phyloP scores from a whole-genome alignment of 92 coral and sea anemone species.

The Umimayanthus kanabou region DNA sequence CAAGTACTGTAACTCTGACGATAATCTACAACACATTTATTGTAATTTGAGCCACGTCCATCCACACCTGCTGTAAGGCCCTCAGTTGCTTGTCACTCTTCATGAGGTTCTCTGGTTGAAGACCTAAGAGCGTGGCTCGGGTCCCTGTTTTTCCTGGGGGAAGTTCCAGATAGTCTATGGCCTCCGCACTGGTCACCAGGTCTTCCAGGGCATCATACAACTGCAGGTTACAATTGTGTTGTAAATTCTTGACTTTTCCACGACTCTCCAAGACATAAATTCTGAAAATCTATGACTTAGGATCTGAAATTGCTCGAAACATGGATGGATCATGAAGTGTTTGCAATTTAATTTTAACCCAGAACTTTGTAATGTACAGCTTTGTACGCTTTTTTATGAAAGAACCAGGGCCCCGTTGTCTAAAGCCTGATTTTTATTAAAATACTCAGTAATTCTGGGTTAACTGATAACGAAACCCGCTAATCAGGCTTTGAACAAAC shows the following conservation, averaged over 20 bases:
- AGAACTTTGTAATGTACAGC: neutral
- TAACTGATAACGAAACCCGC: too few species aligned
- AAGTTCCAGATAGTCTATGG: neutral
- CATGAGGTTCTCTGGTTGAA: conserved; percentile 67
- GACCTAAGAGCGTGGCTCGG: conserved; percentile 54
- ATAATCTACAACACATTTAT: neutral
- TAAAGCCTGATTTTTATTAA: too few species aligned
- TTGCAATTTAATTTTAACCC: neutral
- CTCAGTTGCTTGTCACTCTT: conserved; percentile 65
- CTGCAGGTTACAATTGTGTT: neutral
- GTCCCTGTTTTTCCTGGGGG: conserved; percentile 4
- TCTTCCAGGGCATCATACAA: conserved; percentile 6
- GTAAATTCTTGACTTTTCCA: neutral
- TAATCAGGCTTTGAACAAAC: neutral
- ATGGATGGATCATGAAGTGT: neutral
- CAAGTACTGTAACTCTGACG: neutral
- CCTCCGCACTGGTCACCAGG: neutral
- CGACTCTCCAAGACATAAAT: neutral
- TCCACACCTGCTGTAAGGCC: conserved; percentile 68
- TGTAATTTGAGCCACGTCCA: neutral
- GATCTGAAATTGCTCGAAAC: neutral
- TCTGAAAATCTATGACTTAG: neutral
- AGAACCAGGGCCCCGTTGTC: too few species aligned
- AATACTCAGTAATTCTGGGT: too few species aligned
- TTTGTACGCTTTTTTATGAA: too few species aligned